Evolutionary conservation across 1,140 invertebrate genomes (phyloP).

Genomic region (Elymnias hypermnestra): DNA sequence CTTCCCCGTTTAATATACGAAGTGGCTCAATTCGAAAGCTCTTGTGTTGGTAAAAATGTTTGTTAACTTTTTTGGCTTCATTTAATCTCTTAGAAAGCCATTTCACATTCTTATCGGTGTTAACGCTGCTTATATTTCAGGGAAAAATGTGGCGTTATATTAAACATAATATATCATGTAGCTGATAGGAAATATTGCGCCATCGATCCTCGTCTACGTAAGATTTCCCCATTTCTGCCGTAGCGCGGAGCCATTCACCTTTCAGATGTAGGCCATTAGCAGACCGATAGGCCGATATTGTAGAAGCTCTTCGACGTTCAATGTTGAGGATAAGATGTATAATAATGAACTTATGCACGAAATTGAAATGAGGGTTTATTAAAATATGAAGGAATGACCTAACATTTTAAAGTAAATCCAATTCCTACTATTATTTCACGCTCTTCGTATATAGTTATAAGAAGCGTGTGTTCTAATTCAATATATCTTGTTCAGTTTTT

Average conservation of each 20-base stretch:
- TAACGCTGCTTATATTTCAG: not conserved
- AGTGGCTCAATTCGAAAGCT: too few species aligned
- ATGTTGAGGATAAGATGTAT: constrained; percentile 39
- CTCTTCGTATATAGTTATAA: too few species aligned
- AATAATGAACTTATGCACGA: not conserved
- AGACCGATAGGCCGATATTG: constrained; percentile 54
- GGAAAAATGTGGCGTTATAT: not conserved
- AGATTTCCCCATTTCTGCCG: constrained; percentile 19
- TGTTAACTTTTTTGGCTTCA: too few species aligned
- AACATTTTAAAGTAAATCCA: too few species aligned
- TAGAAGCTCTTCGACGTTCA: constrained; percentile 30
- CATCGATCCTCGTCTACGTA: constrained; percentile 25
- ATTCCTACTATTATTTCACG: too few species aligned
- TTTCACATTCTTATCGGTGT: constrained; percentile 1
- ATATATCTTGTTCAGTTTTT: too few species aligned
- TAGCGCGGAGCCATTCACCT: constrained; percentile 47
- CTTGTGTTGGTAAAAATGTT: too few species aligned
- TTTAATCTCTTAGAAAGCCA: too few species aligned
- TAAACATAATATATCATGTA: constrained; percentile 2
- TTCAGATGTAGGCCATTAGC: constrained; percentile 57
- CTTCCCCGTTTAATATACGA: too few species aligned
- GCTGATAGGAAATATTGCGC: constrained; percentile 2
- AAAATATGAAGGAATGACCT: too few species aligned
- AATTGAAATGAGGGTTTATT: too few species aligned
- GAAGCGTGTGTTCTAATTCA: too few species aligned